Evolutionary conservation across 2,113 vertebrate genomes (phyloP).

Genomic region (Dermatemys mawii): DNA sequence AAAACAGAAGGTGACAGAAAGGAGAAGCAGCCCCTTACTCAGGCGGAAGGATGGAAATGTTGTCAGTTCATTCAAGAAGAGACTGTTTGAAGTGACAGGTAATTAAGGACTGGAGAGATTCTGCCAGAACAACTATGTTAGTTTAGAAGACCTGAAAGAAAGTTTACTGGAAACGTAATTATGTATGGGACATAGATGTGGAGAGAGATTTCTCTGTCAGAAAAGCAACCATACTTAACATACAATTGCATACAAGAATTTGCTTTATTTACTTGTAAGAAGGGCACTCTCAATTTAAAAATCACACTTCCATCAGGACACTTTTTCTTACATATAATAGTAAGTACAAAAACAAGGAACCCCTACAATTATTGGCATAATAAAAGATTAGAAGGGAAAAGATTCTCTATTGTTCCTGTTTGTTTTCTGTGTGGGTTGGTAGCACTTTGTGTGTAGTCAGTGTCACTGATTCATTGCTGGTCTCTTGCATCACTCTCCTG

Average conservation of each 20-base stretch:
- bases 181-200: neutral
- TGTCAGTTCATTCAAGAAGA: slow-evolving; percentile 94
- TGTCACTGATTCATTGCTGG: neutral
- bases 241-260: slow-evolving; percentile 7
- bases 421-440: neutral
- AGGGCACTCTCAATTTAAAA: neutral
- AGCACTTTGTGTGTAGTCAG: neutral
- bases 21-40: slow-evolving; percentile 96
- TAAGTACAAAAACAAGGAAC: neutral
- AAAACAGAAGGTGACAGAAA: slow-evolving; percentile 99
- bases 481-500: neutral
- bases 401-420: neutral
- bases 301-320: neutral
- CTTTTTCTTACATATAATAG: neutral
- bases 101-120: slow-evolving; percentile 66
- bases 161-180: neutral
- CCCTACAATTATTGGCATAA: neutral
- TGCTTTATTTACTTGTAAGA: neutral
- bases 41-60: slow-evolving; percentile 93
- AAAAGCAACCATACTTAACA: neutral
- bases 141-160: neutral
- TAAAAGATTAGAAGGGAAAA: neutral
- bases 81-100: slow-evolving; percentile 97
- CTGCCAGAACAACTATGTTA: neutral
- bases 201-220: neutral